These are phyloP conservation scores for Australoheros scitulus DNA, from an alignment of 2,113 vertebrate genomes.

Conservation along the genomic window DNA sequence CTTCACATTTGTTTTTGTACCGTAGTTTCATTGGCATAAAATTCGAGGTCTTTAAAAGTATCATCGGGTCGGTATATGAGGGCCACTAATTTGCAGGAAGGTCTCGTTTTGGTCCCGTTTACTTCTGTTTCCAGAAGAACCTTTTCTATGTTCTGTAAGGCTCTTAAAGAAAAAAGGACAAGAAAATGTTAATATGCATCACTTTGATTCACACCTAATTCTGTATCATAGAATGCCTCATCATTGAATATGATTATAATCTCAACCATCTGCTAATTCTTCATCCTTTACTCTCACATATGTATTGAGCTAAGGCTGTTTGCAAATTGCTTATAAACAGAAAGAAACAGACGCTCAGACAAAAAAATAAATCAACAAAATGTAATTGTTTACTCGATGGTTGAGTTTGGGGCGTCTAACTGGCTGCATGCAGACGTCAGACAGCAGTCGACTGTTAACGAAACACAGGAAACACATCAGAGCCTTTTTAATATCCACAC, in stretches of 20 bases:
- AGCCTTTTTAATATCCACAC: too few relatives aligned
- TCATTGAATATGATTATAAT: not conserved
- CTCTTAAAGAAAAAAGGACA: not conserved
- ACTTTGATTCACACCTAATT: not conserved
- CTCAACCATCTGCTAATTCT: not conserved
- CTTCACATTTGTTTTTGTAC: not conserved
- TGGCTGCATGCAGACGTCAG: not conserved
- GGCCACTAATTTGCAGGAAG: not conserved
- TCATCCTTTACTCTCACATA: not conserved
- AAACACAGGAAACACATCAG: not conserved
- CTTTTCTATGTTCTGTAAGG: rapidly evolving
- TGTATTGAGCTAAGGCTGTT: not conserved
- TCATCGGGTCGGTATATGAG: not conserved
- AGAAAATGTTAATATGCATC: not conserved
- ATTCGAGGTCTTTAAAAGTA: not conserved
- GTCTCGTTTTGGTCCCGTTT: rapidly evolving
- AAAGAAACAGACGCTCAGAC: not conserved
- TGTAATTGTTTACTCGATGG: not conserved
- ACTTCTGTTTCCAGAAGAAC: rapidly evolving
- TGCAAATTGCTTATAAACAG: rapidly evolving
- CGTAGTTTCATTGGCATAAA: rapidly evolving
- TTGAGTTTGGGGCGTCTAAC: not conserved
- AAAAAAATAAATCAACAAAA: not conserved
- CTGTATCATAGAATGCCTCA: not conserved
- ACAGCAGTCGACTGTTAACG: rapidly evolving